phyloP scores from a whole-genome alignment of 2,113 vertebrate species.

The Laticauda laticaudata region DNA sequence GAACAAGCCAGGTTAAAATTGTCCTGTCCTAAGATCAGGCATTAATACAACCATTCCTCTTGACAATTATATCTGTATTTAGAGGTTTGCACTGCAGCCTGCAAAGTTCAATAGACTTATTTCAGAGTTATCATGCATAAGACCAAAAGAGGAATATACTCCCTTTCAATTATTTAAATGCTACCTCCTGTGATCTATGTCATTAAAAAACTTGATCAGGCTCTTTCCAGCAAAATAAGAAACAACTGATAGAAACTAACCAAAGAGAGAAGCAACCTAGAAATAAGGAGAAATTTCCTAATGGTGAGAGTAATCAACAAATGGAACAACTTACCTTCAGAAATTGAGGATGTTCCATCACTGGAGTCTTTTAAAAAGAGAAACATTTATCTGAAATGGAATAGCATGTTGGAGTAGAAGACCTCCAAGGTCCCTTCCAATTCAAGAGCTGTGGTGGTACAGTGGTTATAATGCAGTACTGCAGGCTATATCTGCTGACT shows the following conservation, averaged over 20 bases:
- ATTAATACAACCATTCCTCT: not conserved
- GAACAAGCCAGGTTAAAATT: not conserved
- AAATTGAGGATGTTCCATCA: not conserved
- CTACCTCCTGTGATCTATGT: not conserved
- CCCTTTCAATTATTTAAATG: not conserved
- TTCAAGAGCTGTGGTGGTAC: too few relatives aligned
- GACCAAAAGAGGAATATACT: not conserved
- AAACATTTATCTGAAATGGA: not conserved
- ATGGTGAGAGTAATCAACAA: not conserved
- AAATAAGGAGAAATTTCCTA: not conserved
- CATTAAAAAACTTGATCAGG: not conserved
- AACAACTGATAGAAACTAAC: not conserved
- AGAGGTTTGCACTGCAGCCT: not conserved
- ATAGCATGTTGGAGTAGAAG: not conserved
- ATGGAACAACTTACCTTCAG: not conserved
- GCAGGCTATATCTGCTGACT: too few relatives aligned
- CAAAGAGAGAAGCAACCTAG: not conserved
- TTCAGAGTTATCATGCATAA: too few relatives aligned
- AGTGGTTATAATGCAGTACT: too few relatives aligned
- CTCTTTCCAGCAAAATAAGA: not conserved
- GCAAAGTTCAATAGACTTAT: not conserved
- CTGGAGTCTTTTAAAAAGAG: not conserved
- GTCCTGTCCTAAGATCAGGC: not conserved
- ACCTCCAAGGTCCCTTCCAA: not conserved
- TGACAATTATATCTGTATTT: not conserved